Percentiles rank a stretch among this genome's conserved stretches.
Evolutionary conservation across 2,888 invertebrate species (phyloP).

Genomic region (Lithophane ornitopus): DNA sequence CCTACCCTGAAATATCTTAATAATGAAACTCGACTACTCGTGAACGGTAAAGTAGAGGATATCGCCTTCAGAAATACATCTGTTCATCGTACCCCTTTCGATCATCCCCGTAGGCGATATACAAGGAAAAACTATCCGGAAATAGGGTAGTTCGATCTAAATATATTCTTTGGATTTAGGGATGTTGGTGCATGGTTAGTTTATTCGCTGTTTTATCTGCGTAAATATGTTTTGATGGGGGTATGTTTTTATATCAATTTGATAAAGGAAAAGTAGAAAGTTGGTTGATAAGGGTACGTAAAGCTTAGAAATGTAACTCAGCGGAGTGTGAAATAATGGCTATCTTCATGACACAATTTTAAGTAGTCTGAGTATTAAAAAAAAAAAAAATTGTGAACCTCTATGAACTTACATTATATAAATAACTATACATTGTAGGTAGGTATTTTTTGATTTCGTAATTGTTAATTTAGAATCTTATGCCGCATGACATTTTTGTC

Average conservation of each 20-base stretch:
- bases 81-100: slow-evolving; percentile 65
- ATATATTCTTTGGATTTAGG: slow-evolving; percentile 55
- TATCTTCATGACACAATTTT: background rate
- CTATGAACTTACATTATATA: no score
- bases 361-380: background rate
- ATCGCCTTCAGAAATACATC: slow-evolving; percentile 54
- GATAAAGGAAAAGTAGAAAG: background rate
- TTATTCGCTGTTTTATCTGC: slow-evolving; percentile 43
- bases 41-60: slow-evolving; percentile 18
- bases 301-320: background rate
- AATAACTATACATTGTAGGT: no score
- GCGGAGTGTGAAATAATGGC: background rate
- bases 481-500: no score
- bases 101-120: slow-evolving; percentile 62
- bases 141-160: slow-evolving; percentile 56
- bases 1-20: background rate
- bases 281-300: background rate
- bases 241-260: slow-evolving; percentile 24
- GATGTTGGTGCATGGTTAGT: slow-evolving; percentile 18
- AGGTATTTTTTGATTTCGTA: no score
- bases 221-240: slow-evolving; percentile 30
- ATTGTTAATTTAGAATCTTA: no score
- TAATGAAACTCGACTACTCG: slow-evolving; percentile 5
- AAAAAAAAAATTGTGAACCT: no score
- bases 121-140: slow-evolving; percentile 61